These are phyloP conservation scores for Sebastes taczanowskii DNA, from an alignment of 2,797 vertebrate genomes.

Conservation along the genomic window DNA sequence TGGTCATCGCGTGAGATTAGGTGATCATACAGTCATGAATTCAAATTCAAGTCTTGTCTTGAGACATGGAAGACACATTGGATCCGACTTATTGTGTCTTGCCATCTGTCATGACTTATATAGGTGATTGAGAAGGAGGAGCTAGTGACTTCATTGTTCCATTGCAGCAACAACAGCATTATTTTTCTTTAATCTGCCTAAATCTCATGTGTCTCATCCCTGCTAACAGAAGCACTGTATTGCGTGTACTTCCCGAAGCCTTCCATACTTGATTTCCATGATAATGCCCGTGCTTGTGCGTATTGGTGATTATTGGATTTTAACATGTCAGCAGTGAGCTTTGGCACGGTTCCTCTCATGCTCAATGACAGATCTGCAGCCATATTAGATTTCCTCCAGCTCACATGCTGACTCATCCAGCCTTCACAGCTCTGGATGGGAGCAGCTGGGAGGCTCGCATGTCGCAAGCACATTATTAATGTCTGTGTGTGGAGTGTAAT, in stretches of 20 bases:
- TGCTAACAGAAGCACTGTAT: conserved; percentile 8
- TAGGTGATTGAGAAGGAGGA: too few relatives aligned
- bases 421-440: conserved; percentile 38
- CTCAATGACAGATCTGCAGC: conserved; percentile 43
- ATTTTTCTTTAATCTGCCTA: not conserved
- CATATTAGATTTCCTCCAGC: conserved; percentile 46
- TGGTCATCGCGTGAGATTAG: not conserved
- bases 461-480: conserved; percentile 65
- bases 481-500: conserved; percentile 44
- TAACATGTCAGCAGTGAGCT: conserved; percentile 44
- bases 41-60: not conserved
- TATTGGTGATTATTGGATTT: conserved; percentile 37
- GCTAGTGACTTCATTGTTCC: too few relatives aligned
- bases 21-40: too few relatives aligned
- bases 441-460: conserved; percentile 73
- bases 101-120: not conserved
- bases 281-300: conserved; percentile 30
- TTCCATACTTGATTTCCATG: conserved; percentile 13
- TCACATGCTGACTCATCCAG: conserved; percentile 59
- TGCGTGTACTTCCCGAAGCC: not conserved
- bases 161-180: too few relatives aligned
- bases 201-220: conserved; percentile 5
- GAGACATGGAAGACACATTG: not conserved
- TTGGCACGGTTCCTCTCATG: conserved; percentile 34
- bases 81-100: not conserved